These are phyloP conservation scores for Dione juno DNA, from an alignment of 2,888 invertebrate species.

Conservation along the genomic window DNA sequence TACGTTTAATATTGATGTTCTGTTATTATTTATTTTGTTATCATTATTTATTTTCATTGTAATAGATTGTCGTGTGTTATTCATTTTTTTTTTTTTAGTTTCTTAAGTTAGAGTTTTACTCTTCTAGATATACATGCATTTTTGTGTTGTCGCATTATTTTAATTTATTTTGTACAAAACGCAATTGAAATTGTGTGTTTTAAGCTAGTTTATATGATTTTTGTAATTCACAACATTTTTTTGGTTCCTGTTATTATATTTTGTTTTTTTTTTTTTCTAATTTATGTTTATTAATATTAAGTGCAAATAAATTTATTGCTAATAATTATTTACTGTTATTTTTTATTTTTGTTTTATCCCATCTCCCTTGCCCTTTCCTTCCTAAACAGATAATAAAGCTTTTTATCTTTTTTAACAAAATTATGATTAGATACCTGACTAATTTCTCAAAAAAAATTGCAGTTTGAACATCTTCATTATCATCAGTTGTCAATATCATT, in stretches of 20 bases:
- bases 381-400: background rate
- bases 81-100: slow-evolving; percentile 42
- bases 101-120: slow-evolving; percentile 38
- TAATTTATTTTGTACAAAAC: slow-evolving; percentile 56
- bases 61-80: slow-evolving; percentile 68
- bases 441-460: no score
- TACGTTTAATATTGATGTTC: slow-evolving; percentile 80
- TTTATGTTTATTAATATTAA: slow-evolving; percentile 73
- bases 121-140: slow-evolving; percentile 52
- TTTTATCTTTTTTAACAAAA: no score
- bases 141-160: slow-evolving; percentile 59
- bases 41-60: slow-evolving; percentile 68
- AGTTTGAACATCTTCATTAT: no score
- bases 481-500: no score
- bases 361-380: background rate
- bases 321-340: slow-evolving; percentile 66
- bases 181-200: slow-evolving; percentile 52
- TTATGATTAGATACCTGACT: no score
- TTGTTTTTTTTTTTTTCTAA: slow-evolving; percentile 65
- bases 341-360: slow-evolving; percentile 55
- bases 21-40: slow-evolving; percentile 80
- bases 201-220: slow-evolving; percentile 57
- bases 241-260: slow-evolving; percentile 82
- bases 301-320: slow-evolving; percentile 82
- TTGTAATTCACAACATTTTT: slow-evolving; percentile 59